Conservation (phyloP, 2,888 invertebrate species). For the Melanostoma mellinum region DNA sequence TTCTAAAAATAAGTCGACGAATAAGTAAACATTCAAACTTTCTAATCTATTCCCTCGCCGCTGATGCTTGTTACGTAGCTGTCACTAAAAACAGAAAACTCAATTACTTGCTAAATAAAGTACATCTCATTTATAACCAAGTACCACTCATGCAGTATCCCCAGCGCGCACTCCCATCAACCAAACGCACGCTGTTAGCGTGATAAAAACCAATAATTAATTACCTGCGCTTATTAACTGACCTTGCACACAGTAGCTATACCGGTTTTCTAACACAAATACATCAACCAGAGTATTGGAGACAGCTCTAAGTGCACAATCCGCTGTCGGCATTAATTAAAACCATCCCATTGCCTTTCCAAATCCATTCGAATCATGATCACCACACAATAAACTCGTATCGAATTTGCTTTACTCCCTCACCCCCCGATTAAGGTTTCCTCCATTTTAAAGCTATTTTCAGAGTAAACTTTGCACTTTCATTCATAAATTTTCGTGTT, state of each 20-base stretch:
- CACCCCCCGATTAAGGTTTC: neutral
- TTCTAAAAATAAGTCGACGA: no score
- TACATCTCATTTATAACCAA: no score
- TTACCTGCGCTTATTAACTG: slow-evolving; percentile 23
- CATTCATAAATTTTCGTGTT: slow-evolving; percentile 36
- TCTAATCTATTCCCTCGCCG: no score
- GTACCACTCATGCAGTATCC: no score
- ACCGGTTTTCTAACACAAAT: slow-evolving; percentile 12
- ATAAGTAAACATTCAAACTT: no score
- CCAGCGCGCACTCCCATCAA: no score
- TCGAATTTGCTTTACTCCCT: neutral
- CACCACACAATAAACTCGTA: neutral
- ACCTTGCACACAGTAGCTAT: slow-evolving; percentile 33
- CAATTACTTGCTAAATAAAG: no score
- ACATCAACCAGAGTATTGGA: neutral
- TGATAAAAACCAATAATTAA: slow-evolving; percentile 19
- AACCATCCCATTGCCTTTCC: slow-evolving; percentile 27
- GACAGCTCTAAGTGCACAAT: neutral
- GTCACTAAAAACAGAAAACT: no score
- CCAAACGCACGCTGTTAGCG: slow-evolving; percentile 14
- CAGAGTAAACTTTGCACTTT: slow-evolving; percentile 30
- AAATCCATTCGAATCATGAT: slow-evolving; percentile 3
- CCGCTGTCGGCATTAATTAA: slow-evolving; percentile 3
- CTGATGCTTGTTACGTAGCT: no score
- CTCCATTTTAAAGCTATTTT: slow-evolving; percentile 10